phyloP scores from a whole-genome alignment of 2,113 vertebrate species.

The Sceloporus undulatus region DNA sequence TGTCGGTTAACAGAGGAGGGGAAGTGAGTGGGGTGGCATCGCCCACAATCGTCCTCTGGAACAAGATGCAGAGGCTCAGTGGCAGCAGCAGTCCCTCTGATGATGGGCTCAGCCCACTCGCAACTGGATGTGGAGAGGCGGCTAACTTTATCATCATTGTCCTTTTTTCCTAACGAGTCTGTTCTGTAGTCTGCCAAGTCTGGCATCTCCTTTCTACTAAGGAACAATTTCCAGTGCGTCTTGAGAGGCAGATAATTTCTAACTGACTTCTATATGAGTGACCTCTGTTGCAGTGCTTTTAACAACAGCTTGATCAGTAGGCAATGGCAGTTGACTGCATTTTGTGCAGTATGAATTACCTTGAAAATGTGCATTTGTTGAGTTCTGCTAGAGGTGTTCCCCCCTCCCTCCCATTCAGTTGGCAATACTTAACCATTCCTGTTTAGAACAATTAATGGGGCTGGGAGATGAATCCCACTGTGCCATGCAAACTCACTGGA shows the following conservation, averaged over 20 bases:
- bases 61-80: neutral
- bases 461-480: too few species aligned
- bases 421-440: too few species aligned
- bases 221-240: neutral
- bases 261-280: neutral
- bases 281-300: neutral
- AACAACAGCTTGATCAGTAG: neutral
- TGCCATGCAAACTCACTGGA: too few species aligned
- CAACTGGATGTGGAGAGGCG: neutral
- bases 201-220: neutral
- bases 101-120: neutral
- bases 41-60: conserved; percentile 23
- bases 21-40: conserved; percentile 5
- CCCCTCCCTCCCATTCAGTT: too few species aligned
- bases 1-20: conserved; percentile 10
- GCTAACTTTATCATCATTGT: neutral
- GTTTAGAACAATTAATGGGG: too few species aligned
- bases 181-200: neutral
- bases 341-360: too few species aligned
- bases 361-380: too few species aligned
- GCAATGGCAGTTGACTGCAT: too few species aligned
- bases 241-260: neutral
- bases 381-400: too few species aligned
- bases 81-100: neutral
- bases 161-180: neutral